Evolutionary conservation across 2,113 vertebrate species (phyloP).

Genomic region (Chauna torquata): DNA sequence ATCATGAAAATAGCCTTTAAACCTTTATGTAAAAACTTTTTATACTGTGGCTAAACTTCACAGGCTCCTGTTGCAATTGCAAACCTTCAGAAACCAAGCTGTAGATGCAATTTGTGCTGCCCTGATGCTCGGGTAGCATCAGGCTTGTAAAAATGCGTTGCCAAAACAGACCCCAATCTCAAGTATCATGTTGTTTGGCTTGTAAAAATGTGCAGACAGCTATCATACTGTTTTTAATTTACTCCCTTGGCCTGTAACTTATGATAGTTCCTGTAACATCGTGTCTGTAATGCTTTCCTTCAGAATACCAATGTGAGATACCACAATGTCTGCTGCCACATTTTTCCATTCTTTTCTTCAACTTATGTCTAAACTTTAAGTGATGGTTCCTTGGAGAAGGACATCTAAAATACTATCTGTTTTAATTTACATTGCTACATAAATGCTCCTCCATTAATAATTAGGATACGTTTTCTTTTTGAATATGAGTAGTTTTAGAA

Average conservation of each 20-base stretch:
- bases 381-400: neutral
- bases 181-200: conserved; percentile 54
- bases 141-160: conserved; percentile 45
- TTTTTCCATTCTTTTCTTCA: neutral
- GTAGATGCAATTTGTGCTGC: neutral
- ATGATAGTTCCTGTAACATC: neutral
- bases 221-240: conserved; percentile 70
- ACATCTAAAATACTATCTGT: neutral
- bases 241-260: conserved; percentile 54
- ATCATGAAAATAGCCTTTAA: neutral
- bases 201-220: conserved; percentile 70
- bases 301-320: conserved; percentile 42
- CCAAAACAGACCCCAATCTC: conserved; percentile 50
- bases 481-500: neutral
- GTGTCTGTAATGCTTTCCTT: conserved; percentile 43
- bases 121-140: neutral
- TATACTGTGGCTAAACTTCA: neutral
- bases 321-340: neutral
- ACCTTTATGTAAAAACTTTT: neutral
- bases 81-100: neutral
- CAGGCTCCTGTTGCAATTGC: neutral
- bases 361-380: neutral
- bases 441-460: neutral
- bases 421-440: neutral
- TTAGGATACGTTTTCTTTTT: neutral